Conservation (phyloP, 2,888 invertebrate genomes). For the Idaea biselata region DNA sequence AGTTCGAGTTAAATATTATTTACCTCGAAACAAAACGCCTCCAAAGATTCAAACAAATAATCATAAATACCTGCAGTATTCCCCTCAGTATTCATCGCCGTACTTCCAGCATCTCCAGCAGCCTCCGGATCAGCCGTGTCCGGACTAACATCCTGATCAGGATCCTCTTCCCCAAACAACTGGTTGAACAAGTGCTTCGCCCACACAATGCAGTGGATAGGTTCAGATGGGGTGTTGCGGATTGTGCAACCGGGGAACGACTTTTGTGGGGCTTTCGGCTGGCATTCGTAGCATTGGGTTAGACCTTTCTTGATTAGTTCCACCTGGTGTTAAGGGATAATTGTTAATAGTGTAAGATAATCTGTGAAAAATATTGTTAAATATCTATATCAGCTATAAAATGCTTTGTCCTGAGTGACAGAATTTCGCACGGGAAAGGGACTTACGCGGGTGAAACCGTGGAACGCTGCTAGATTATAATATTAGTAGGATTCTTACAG, state of each 20-base stretch:
- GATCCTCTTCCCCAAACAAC: constrained; percentile 97
- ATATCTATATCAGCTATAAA: no score
- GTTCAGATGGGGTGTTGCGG: constrained; percentile 98
- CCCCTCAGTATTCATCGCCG: constrained; percentile 76
- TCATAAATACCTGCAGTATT: constrained; percentile 52
- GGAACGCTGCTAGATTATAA: no score
- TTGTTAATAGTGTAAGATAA: background rate
- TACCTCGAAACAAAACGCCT: no score
- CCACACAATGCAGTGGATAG: constrained; percentile 99
- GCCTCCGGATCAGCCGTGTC: constrained; percentile 98
- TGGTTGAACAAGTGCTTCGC: constrained; percentile 99
- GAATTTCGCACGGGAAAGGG: no score
- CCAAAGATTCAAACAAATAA: no score
- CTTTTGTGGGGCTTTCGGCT: constrained; percentile 93
- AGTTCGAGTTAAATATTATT: no score
- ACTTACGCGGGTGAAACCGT: no score
- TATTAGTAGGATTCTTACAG: no score
- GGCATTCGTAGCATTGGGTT: constrained; percentile 98
- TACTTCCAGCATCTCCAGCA: constrained; percentile 84
- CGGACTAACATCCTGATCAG: constrained; percentile 98
- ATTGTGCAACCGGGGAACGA: constrained; percentile 99
- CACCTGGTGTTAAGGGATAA: constrained; percentile 66
- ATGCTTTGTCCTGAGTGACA: no score
- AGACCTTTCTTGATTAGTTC: constrained; percentile 91
- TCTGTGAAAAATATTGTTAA: no score